Percentiles rank a stretch among this genome's conserved stretches.
Conservation (phyloP, 2,113 vertebrate species). For the Forbesichthys papilliferus region DNA sequence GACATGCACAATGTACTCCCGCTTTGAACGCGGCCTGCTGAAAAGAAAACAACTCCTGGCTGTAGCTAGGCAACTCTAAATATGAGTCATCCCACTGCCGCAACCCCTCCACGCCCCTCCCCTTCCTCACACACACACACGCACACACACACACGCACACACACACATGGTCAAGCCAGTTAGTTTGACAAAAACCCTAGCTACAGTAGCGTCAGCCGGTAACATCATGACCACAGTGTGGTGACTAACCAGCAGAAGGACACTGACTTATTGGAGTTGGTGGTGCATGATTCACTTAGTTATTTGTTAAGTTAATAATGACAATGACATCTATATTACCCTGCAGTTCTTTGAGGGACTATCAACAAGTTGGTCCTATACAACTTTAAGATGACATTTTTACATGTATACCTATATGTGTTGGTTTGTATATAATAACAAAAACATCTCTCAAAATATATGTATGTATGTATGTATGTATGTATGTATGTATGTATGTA, state of each 20-base stretch:
- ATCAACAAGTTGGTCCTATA: neutral
- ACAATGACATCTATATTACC: neutral
- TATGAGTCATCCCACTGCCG: conserved; percentile 73
- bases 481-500: too few species aligned
- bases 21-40: conserved; percentile 21
- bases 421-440: too few species aligned
- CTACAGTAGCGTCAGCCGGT: conserved; percentile 10
- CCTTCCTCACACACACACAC: conserved; percentile 1
- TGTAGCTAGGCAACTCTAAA: conserved; percentile 78
- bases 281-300: neutral
- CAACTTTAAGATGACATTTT: too few species aligned
- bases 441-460: too few species aligned
- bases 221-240: conserved; percentile 34
- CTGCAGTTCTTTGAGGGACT: neutral
- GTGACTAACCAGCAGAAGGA: conserved; percentile 8
- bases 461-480: too few species aligned
- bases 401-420: too few species aligned
- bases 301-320: neutral
- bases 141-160: neutral
- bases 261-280: conserved; percentile 7
- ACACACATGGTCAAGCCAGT: neutral
- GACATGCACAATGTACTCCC: conserved; percentile 59
- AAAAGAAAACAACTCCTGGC: conserved; percentile 74
- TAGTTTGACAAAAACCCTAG: neutral
- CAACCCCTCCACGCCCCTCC: conserved; percentile 55